Percentiles rank a stretch among this genome's conserved stretches.
Evolutionary conservation across 2,797 vertebrate species (phyloP).

Genomic region (Cichlasoma orientale): DNA sequence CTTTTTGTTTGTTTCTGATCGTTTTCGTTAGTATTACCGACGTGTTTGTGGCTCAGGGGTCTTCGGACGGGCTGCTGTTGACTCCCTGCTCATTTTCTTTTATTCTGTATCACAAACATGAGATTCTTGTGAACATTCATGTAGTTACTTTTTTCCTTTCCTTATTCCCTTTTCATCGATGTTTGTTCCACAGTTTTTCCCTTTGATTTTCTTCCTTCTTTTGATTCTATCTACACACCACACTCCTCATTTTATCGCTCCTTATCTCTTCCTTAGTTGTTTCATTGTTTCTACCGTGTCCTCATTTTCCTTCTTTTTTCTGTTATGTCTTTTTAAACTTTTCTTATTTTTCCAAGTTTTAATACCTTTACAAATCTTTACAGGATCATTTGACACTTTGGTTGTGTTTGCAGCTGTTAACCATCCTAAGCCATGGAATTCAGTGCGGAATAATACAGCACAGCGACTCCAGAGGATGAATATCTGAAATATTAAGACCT

Average conservation of each 20-base stretch:
- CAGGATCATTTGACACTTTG: constrained; percentile 14
- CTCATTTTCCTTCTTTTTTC: background rate
- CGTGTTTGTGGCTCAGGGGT: no score
- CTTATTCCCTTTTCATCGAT: background rate
- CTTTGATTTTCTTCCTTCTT: background rate
- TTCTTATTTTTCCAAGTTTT: background rate
- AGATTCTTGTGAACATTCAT: background rate
- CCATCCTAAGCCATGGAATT: background rate
- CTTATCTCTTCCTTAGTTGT: background rate
- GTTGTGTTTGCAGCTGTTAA: background rate
- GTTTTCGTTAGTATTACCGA: no score
- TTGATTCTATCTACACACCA: background rate
- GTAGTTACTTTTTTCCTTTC: background rate
- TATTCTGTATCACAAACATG: background rate
- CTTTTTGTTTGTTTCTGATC: no score
- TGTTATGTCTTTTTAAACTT: background rate
- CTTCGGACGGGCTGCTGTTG: no score
- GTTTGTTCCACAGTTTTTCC: background rate
- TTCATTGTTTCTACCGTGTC: background rate
- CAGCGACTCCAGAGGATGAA: background rate
- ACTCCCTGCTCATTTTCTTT: background rate
- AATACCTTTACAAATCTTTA: background rate
- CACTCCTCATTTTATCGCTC: background rate
- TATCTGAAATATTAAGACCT: constrained; percentile 35
- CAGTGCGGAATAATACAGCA: background rate